Evolutionary conservation across 37 sponge, comb jelly and placozoan species (phyloP), one percentile per base, ranked within the genome.

Genomic region (Theonella swinhoei): DNA sequence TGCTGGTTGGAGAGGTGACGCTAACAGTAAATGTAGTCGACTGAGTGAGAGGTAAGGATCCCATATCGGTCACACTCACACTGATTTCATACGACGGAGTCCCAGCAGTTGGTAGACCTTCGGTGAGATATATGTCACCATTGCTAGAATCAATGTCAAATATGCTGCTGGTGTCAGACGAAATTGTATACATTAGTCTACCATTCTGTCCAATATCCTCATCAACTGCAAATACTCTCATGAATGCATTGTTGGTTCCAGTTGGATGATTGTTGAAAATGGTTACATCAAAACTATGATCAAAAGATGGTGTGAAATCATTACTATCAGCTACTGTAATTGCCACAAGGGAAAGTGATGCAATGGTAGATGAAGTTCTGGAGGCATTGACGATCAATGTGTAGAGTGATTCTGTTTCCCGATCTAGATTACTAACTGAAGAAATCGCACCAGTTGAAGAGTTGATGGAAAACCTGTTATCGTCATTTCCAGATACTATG

Each of bases 281-380:
- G 24, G 63, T n/a, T 1, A 79, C 40, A 69, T 32, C 39, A 68
- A 78, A 88, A 62, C 31, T 31, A 36, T 24, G n/a, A 34, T 9
- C 25, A 42, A 95, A 95, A n/a, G 23, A 25, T 29, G 95, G 95
- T 19, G 37, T 65, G 59, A 79, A 78, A 59, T 87, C 78, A 47
- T 91, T 91, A 20, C 59, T 76, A 41, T 88, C 92, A 8, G 58
- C 38, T 3, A 95, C 84, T 11, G 77, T 47, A 7, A 95, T 59
- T 7, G 81, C 78, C 28, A 95, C 59, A 1, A 85, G 76, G 37
- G 79, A 58, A 20, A 39, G 20, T n/a, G 85, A 76, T 7, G 35
- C 81, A 9, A 0, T 42, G 29, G 19, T 31, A 1, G 41, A 1
- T 37, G 69, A 42, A 19, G 82, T 80, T 36, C 26, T 54, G 4